Percentiles rank a stretch among this genome's conserved stretches.
phyloP scores from a whole-genome alignment of 1,140 invertebrate genomes.

The Drusus annulatus region DNA sequence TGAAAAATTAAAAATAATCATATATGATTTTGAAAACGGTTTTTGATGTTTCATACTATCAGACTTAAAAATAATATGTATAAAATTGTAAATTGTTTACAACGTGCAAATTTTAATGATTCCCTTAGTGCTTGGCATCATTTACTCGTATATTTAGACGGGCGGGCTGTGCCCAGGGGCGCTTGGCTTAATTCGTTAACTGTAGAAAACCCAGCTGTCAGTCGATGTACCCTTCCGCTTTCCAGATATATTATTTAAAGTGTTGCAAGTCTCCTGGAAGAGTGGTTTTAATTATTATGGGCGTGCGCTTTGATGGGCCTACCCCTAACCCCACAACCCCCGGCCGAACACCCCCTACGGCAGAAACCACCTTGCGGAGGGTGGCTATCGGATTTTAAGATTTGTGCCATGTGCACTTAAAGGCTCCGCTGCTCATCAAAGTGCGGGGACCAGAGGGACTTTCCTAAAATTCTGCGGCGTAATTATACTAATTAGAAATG shows the following conservation, averaged over 20 bases:
- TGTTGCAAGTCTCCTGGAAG: constrained; percentile 7
- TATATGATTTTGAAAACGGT: too few species aligned
- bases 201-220: neutral
- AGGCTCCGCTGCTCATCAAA: constrained; percentile 14
- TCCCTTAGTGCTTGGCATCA: too few species aligned
- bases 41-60: too few species aligned
- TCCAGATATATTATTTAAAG: constrained; percentile 1
- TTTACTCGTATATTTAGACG: too few species aligned
- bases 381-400: constrained; percentile 8
- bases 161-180: too few species aligned
- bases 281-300: neutral
- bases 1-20: too few species aligned
- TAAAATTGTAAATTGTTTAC: too few species aligned
- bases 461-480: constrained; percentile 10
- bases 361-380: neutral
- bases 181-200: too few species aligned
- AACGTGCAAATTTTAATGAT: too few species aligned
- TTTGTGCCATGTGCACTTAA: constrained; percentile 35
- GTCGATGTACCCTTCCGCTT: neutral
- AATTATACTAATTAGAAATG: constrained; percentile 19
- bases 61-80: too few species aligned
- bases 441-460: constrained; percentile 15
- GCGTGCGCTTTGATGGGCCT: neutral
- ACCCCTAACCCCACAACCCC: neutral
- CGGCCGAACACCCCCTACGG: neutral